Evolutionary conservation across 2,113 vertebrate species (phyloP), one percentile per base, ranked within the genome.

Genomic region (Collichthys lucidus): DNA sequence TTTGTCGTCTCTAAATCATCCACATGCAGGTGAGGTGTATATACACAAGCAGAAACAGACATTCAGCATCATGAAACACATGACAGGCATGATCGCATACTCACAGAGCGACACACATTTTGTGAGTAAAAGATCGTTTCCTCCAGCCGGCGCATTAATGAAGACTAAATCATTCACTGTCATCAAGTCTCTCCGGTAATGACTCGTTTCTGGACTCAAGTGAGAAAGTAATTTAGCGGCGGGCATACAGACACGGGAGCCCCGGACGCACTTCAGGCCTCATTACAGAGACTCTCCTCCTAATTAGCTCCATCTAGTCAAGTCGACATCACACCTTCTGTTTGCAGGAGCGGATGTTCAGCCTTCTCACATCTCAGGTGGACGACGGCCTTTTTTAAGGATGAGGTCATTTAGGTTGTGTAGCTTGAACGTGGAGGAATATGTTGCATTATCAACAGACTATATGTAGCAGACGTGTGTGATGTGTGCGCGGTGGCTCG

Each of bases 271-370:
- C 79, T 70, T 86, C 68, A 69, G 80, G 64, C 69, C 81, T 89
- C 83, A 85, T 90, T 88, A 86, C 70, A 57, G 44, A 74, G 52
- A 56, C 24, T 44, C 62, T 80, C 56, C 20, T 40, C 46, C 70
- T 89, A 84, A 91, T 89, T 87, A 87, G 59, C 56, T 62, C 68
- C 65, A 55, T 74, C 44, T 11, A 8, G 55, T n/a, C 52, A 19
- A 75, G 26, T 50, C 50, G 2, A 61, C 55, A 86, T 90, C 79
- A 83, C 85, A 86, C 78, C 80, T 83, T 40, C 60, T 4, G 64
- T 47, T 49, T 79, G 68, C 61, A 69, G 72, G 53, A 17, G 26
- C 12, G 19, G 40, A 73, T n/a, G 62, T 74, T 64, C 63, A 3
- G 3, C 4, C 3, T 20, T 20, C 42, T 64, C 61, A 47, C 19